phyloP scores from a whole-genome alignment of 35 echinoderm and acorn worm genomes.

The Diadema setosum region DNA sequence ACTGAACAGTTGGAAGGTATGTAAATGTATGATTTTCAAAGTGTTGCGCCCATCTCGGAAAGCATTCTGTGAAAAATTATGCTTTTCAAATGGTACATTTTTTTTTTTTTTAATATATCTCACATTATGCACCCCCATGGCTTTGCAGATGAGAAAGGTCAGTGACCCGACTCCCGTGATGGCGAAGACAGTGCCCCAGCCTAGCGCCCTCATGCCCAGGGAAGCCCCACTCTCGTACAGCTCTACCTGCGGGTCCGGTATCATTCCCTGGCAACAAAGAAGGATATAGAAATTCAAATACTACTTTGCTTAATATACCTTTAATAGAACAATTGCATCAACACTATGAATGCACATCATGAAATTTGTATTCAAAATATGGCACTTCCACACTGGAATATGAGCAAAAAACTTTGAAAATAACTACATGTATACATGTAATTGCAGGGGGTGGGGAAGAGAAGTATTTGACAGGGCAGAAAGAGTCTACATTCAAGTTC shows the following conservation, averaged over 20 bases:
- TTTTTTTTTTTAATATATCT: too few species aligned
- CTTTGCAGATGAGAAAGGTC: slow-evolving; percentile 70
- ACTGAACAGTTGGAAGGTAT: too few species aligned
- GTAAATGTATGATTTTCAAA: too few species aligned
- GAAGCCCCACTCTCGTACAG: slow-evolving; percentile 83
- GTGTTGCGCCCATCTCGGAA: too few species aligned
- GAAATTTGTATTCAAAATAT: not conserved
- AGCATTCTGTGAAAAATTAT: too few species aligned
- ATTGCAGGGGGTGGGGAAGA: too few species aligned
- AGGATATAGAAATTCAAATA: not conserved
- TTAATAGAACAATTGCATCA: too few species aligned
- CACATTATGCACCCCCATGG: slow-evolving; percentile 76
- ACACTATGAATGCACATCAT: not conserved
- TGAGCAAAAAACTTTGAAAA: too few species aligned
- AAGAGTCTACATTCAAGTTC: too few species aligned
- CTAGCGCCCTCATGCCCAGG: slow-evolving; percentile 74
- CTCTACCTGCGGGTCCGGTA: slow-evolving; percentile 50
- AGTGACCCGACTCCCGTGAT: slow-evolving; percentile 73
- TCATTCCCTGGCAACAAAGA: slow-evolving; percentile 33
- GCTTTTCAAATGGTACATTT: too few species aligned
- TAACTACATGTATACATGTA: too few species aligned
- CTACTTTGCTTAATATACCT: not conserved
- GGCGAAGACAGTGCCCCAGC: slow-evolving; percentile 83
- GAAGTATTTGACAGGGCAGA: too few species aligned
- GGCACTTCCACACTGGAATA: not conserved